Evolutionary conservation across 2,888 invertebrate genomes (phyloP).

Genomic region (Nysson spinosus): DNA sequence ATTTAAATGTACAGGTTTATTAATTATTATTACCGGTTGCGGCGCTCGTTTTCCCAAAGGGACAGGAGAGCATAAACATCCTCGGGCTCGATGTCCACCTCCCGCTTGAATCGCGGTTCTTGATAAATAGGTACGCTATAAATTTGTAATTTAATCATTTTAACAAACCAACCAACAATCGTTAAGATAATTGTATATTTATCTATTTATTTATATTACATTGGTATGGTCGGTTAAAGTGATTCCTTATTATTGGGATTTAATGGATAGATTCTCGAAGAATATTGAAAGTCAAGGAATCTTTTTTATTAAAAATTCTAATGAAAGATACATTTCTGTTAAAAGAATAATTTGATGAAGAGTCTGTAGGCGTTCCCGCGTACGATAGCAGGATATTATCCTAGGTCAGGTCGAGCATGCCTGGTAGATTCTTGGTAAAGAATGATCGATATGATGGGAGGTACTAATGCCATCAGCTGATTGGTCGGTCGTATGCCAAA

Average conservation of each 20-base stretch:
- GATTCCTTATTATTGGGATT: too few relatives aligned
- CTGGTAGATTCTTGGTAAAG: constrained; percentile 8
- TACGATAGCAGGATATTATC: constrained; percentile 24
- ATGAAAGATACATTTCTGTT: background rate
- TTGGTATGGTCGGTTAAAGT: too few relatives aligned
- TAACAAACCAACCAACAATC: too few relatives aligned
- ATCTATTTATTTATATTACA: background rate
- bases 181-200: too few relatives aligned
- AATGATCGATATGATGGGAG: constrained; percentile 37
- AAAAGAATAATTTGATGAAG: background rate
- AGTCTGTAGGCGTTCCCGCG: constrained; percentile 27
- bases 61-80: constrained; percentile 74
- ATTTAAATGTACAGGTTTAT: background rate
- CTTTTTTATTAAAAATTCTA: too few relatives aligned
- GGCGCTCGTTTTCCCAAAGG: constrained; percentile 73
- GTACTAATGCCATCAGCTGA: constrained; percentile 54
- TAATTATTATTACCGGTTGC: constrained; percentile 60
- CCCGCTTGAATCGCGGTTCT: constrained; percentile 73
- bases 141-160: constrained; percentile 18
- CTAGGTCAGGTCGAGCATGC: constrained; percentile 44
- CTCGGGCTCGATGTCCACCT: constrained; percentile 69
- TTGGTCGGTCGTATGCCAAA: constrained; percentile 52
- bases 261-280: too few relatives aligned
- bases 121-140: constrained; percentile 66
- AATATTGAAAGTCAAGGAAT: too few relatives aligned